Evolutionary conservation across 2,888 invertebrate species (phyloP).

Genomic region (Hydroisotoma schaefferi): DNA sequence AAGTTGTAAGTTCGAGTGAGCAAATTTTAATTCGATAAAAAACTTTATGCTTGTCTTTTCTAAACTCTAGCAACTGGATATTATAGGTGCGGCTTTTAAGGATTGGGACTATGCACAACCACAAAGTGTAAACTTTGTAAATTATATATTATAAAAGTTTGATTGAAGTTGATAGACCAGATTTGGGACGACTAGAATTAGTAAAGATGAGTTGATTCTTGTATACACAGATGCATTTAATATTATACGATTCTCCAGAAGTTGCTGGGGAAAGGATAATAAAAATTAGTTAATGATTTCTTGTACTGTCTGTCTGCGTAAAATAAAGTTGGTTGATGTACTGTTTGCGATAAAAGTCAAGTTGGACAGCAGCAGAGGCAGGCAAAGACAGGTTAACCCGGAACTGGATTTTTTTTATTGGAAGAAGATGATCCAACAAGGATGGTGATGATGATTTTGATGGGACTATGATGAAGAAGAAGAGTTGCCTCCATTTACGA

Average conservation of each 20-base stretch:
- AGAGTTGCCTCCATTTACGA: slow-evolving; percentile 1
- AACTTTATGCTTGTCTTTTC: no score
- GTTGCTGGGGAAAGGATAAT: no score
- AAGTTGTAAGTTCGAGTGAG: not conserved
- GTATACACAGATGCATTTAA: not conserved
- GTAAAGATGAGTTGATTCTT: not conserved
- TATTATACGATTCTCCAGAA: not conserved
- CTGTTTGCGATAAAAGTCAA: not conserved
- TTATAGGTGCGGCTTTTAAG: no score
- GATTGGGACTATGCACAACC: no score
- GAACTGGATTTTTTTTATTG: slow-evolving; percentile 1
- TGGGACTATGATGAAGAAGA: not conserved
- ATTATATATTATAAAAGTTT: no score
- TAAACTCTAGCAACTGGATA: no score
- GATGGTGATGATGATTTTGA: no score
- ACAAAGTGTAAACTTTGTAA: no score
- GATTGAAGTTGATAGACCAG: slow-evolving; percentile 1
- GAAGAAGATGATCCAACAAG: not conserved
- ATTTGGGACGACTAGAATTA: not conserved
- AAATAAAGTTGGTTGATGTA: slow-evolving; percentile 6
- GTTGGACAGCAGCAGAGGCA: slow-evolving; percentile 1
- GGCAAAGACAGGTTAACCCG: slow-evolving; percentile 8
- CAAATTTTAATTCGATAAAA: slow-evolving; percentile 9
- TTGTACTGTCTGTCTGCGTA: no score
- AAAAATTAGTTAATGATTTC: no score